Percentiles rank a stretch among this genome's conserved stretches.
phyloP scores from a whole-genome alignment of 2,113 vertebrate species.

The Platysternon megacephalum region DNA sequence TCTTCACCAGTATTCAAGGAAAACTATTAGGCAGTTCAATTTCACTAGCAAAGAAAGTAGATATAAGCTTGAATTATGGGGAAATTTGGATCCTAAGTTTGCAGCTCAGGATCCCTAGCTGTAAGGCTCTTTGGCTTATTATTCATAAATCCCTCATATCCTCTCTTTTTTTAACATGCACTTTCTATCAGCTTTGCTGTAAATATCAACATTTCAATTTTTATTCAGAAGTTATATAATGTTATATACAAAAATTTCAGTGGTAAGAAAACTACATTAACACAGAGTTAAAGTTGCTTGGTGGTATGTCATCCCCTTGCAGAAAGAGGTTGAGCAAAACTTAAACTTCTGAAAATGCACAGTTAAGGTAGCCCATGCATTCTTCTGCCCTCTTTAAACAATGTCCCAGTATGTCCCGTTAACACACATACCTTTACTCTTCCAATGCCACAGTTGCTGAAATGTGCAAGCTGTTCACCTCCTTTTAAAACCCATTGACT shows the following conservation, averaged over 20 bases:
- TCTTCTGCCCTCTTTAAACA: neutral
- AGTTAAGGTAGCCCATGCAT: neutral
- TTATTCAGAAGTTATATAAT: neutral
- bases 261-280: neutral
- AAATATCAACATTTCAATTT: neutral
- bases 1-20: neutral
- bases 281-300: neutral
- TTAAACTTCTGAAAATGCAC: neutral
- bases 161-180: neutral
- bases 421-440: neutral
- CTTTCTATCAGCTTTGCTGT: neutral
- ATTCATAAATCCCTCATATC: neutral
- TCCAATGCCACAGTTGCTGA: neutral
- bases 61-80: neutral
- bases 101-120: neutral
- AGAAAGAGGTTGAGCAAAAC: neutral
- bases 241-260: neutral
- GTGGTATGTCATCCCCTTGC: neutral
- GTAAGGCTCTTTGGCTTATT: neutral
- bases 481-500: neutral
- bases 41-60: neutral
- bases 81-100: neutral
- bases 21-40: neutral
- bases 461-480: neutral
- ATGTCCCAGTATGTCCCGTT: neutral